Evolutionary conservation across 2,888 invertebrate genomes (phyloP).

Genomic region (Eupithecia subumbrata): DNA sequence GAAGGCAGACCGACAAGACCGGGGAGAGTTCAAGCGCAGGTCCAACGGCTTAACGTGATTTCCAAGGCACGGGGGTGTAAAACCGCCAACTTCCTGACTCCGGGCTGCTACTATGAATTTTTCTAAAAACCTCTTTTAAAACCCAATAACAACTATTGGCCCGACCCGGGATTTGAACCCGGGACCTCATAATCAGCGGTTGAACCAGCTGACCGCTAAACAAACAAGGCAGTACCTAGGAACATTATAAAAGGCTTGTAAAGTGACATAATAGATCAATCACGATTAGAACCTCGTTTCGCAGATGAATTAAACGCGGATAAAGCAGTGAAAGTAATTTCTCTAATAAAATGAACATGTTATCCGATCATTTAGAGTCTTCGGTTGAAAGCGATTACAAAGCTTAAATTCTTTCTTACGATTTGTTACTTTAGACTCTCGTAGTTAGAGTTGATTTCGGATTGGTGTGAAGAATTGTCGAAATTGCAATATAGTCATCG

Average conservation of each 20-base stretch:
- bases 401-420: conserved; percentile 26
- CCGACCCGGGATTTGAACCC: too few relatives aligned
- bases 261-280: conserved; percentile 8
- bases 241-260: not conserved
- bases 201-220: too few relatives aligned
- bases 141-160: too few relatives aligned
- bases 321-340: conserved; percentile 65
- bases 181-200: too few relatives aligned
- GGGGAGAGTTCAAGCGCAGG: too few relatives aligned
- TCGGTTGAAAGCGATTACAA: conserved; percentile 55
- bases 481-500: conserved; percentile 31
- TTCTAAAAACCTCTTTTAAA: too few relatives aligned
- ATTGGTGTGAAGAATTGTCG: conserved; percentile 22
- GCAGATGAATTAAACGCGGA: conserved; percentile 33
- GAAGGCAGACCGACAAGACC: too few relatives aligned
- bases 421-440: conserved; percentile 25
- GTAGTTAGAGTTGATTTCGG: conserved; percentile 24
- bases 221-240: not conserved
- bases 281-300: conserved; percentile 5
- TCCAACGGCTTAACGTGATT: too few relatives aligned
- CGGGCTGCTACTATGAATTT: too few relatives aligned
- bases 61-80: too few relatives aligned
- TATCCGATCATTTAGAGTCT: conserved; percentile 64
- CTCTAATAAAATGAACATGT: conserved; percentile 63
- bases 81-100: too few relatives aligned